These are phyloP conservation scores for Trogon melanurus DNA, from an alignment of 2,113 vertebrate species.

Conservation along the genomic window DNA sequence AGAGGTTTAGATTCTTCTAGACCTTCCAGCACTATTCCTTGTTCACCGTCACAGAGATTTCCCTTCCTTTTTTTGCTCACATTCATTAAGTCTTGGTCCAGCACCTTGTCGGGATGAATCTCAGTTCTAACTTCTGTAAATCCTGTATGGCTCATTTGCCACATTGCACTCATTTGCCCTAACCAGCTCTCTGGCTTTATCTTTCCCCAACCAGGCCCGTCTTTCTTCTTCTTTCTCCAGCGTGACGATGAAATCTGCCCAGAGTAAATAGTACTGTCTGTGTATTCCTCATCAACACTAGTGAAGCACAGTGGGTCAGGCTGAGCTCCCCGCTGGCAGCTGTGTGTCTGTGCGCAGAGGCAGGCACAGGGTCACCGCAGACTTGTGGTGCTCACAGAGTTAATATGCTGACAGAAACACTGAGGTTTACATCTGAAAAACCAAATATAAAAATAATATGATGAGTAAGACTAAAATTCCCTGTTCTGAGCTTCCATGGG, in stretches of 20 bases:
- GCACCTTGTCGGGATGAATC: neutral
- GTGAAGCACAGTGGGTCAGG: neutral
- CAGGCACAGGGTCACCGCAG: neutral
- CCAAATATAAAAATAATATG: conserved; percentile 77
- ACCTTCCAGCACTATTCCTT: neutral
- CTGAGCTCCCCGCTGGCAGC: neutral
- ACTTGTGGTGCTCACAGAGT: conserved; percentile 39
- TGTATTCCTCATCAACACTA: neutral
- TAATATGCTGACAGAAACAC: conserved; percentile 61
- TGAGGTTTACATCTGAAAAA: conserved; percentile 71
- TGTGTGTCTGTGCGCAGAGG: neutral
- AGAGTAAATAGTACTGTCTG: neutral
- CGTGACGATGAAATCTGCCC: neutral
- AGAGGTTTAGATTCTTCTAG: neutral
- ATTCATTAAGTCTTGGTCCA: neutral
- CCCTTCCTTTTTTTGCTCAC: neutral
- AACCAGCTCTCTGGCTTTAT: neutral
- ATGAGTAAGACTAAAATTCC: conserved; percentile 82
- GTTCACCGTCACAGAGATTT: neutral
- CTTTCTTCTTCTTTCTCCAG: neutral
- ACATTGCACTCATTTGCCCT: neutral
- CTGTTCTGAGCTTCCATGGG: conserved; percentile 73
- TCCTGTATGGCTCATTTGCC: neutral
- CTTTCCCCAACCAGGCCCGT: neutral
- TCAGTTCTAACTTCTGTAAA: neutral